Conservation (phyloP, 1,140 invertebrate species). For the Geopemphigus sp. region DNA sequence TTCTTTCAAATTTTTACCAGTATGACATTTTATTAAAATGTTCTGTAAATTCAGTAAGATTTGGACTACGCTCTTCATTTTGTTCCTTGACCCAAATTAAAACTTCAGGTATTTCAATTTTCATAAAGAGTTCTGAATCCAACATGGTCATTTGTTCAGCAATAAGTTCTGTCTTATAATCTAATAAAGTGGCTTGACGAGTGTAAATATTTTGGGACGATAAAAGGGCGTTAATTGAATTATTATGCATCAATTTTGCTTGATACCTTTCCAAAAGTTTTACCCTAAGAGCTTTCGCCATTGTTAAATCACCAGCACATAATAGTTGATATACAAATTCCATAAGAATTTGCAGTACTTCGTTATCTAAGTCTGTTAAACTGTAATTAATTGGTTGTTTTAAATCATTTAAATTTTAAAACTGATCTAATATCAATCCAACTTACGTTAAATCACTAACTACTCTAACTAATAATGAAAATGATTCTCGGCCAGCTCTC, state of each 20-base stretch:
- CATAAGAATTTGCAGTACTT: conserved; percentile 74
- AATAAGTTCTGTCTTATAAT: conserved; percentile 88
- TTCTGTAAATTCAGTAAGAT: conserved; percentile 94
- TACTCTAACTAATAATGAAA: conserved; percentile 85
- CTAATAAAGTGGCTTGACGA: conserved; percentile 71
- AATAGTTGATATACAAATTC: conserved; percentile 90
- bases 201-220: conserved; percentile 55
- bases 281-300: conserved; percentile 83
- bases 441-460: conserved; percentile 89
- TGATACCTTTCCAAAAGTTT: conserved; percentile 89
- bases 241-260: conserved; percentile 61
- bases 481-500: conserved; percentile 79
- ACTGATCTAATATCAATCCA: no score
- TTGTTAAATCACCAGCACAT: conserved; percentile 76
- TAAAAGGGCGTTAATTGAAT: conserved; percentile 51
- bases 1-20: conserved; percentile 63
- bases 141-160: conserved; percentile 98
- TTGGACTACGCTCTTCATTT: conserved; percentile 93
- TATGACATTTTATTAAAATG: conserved; percentile 99
- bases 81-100: conserved; percentile 96
- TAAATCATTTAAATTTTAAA: no score
- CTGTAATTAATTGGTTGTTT: conserved; percentile 59
- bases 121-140: conserved; percentile 92
- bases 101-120: conserved; percentile 96
- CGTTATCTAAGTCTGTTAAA: conserved; percentile 75